Evolutionary conservation across 2,113 vertebrate genomes (phyloP).

Genomic region (Hippocampus abdominalis): DNA sequence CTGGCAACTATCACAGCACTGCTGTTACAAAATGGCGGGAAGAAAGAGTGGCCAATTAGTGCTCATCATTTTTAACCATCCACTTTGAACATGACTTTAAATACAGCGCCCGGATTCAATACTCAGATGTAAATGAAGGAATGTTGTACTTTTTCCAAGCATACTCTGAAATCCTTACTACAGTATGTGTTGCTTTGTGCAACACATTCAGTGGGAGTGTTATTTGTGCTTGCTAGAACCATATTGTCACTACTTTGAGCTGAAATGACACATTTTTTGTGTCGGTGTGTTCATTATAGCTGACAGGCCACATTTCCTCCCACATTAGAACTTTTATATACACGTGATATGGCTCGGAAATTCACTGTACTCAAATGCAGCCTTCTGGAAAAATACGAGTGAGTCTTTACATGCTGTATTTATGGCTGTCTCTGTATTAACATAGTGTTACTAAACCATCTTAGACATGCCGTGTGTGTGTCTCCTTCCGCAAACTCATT

Average conservation of each 20-base stretch:
- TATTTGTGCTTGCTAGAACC: conserved; percentile 2
- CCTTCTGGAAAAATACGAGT: conserved; percentile 29
- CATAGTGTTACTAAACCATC: not conserved
- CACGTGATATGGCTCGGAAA: not conserved
- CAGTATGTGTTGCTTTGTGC: not conserved
- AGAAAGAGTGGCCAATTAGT: not conserved
- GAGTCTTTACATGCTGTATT: conserved; percentile 1
- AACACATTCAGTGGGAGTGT: not conserved
- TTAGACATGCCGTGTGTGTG: not conserved
- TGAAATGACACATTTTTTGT: conserved; percentile 65
- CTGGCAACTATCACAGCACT: no score
- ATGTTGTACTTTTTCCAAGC: not conserved
- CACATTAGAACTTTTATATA: conserved; percentile 46
- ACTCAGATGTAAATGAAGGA: not conserved
- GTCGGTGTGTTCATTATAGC: conserved; percentile 78
- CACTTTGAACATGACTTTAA: not conserved
- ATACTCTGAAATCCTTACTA: not conserved
- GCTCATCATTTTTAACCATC: no score
- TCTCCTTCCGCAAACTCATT: not conserved
- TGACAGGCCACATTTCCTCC: conserved; percentile 69
- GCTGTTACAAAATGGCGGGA: not conserved
- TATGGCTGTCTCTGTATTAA: not conserved
- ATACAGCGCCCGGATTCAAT: not conserved
- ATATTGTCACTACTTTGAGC: conserved; percentile 10
- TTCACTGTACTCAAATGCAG: conserved; percentile 22